phyloP scores from a whole-genome alignment of 2,888 invertebrate genomes.

The Apotomis turbidana region DNA sequence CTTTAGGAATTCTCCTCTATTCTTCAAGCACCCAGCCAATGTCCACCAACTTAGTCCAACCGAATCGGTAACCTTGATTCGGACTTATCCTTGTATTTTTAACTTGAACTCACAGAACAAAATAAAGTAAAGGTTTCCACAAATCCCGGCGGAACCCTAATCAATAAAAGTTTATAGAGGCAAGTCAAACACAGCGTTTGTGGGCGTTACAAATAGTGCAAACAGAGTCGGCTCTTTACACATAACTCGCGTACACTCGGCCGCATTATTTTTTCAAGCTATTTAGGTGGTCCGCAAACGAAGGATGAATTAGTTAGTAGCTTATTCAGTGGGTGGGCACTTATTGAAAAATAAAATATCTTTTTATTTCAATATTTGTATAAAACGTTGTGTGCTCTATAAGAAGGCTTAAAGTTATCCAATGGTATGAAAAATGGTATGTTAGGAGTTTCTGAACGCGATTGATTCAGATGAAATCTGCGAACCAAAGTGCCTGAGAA shows the following conservation, averaged over 20 bases:
- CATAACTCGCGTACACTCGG: conserved; percentile 27
- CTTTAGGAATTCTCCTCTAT: no score
- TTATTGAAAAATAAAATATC: neutral
- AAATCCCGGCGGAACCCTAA: conserved; percentile 20
- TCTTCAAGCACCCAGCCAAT: no score
- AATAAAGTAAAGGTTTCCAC: neutral
- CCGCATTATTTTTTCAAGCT: conserved; percentile 34
- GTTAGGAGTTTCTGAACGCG: no score
- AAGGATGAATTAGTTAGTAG: neutral
- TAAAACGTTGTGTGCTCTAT: no score
- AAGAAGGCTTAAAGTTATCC: no score
- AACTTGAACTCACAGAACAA: neutral
- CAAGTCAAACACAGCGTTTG: conserved; percentile 17
- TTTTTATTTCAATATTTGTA: no score
- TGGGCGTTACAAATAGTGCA: conserved; percentile 26
- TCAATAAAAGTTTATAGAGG: conserved; percentile 37
- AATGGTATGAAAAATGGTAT: no score
- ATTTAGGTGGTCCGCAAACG: conserved; percentile 22
- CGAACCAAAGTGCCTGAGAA: no score
- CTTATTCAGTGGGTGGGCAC: neutral
- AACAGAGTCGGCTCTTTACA: conserved; percentile 26
- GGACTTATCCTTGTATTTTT: no score
- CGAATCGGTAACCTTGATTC: no score
- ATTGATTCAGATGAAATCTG: no score
- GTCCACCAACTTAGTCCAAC: no score